phyloP scores from a whole-genome alignment of 2,797 vertebrate genomes.

The Peromyscus nudipes region DNA sequence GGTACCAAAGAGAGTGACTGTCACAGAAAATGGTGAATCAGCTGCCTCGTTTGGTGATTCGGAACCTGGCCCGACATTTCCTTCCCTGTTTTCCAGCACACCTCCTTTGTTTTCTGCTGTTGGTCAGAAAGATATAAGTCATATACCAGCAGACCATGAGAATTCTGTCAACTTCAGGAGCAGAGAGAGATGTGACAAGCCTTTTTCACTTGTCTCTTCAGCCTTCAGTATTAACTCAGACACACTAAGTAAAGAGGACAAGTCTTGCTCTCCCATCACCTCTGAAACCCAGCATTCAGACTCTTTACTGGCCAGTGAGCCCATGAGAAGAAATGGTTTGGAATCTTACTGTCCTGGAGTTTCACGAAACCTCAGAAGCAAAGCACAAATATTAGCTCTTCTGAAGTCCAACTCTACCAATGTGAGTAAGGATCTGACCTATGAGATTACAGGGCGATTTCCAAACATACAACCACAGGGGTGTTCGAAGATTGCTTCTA shows the following conservation, averaged over 20 bases:
- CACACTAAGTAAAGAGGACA: constrained; percentile 32
- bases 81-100: constrained; percentile 75
- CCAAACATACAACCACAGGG: constrained; percentile 22
- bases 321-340: neutral
- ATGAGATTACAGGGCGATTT: constrained; percentile 17
- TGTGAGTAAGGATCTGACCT: neutral
- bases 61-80: constrained; percentile 55
- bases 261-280: neutral
- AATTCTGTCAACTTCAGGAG: neutral
- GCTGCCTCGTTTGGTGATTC: neutral
- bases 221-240: constrained; percentile 11
- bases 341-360: neutral
- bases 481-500: neutral
- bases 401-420: constrained; percentile 81
- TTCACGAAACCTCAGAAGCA: constrained; percentile 87
- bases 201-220: constrained; percentile 24
- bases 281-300: constrained; percentile 31
- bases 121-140: constrained; percentile 72
- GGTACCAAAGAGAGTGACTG: constrained; percentile 83
- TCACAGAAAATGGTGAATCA: constrained; percentile 65
- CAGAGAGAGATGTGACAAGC: neutral
- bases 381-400: constrained; percentile 89
- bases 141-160: neutral
- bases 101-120: constrained; percentile 85
- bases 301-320: constrained; percentile 12